Base-by-base conservation (phyloP, 2,797 vertebrate genomes). In the Pangasius macronema region DNA sequence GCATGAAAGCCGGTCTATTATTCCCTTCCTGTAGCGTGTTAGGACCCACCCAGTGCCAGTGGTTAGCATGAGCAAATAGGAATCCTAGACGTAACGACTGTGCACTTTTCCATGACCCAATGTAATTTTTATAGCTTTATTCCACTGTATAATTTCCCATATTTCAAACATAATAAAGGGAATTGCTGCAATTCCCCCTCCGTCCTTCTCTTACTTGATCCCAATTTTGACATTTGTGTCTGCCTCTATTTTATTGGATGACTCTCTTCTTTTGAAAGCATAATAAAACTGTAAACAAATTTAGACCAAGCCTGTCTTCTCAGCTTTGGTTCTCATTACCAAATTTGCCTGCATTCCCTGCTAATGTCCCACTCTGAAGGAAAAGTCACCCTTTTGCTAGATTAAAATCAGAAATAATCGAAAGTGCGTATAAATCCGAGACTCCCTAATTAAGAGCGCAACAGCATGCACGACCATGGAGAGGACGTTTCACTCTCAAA, bases 271-370 rank as follows among this genome's bases (percentile, higher is more conserved):
- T 94, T 91, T 89, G 87, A 91, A 91, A 91, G 92, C 92, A 95
- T 93, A 95, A 95, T 93, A 93, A 94, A 94, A 91, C 87, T 91
- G 91, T 95, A 95, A 95, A 95, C 94, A 94, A 90, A 94, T 93
- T 93, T 90, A 89, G 86, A 85, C 92, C 92, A 73, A 92, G 91
- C 91, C 92, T 91, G 89, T 93, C 89, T 89, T 91, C 89, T 93
- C 87, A 86, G 89, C 91, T 93, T 93, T 92, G 93, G 92, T 93
- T 93, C 90, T 94, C 92, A 94, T 95, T 91, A 94, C 91, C 91
- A 92, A 87, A 90, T 89, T 92, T 91, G 92, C 86, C 89, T 89
- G 91, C 65, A 42, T 87, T 87, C 70, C 80, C 86, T 90, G 91
- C 93, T 94, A 93, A 89, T 68, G 85, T 90, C 92, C 86, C 53